These are phyloP conservation scores for Trichacis sp. DNA, from an alignment of 2,888 invertebrate species.

Conservation along the genomic window DNA sequence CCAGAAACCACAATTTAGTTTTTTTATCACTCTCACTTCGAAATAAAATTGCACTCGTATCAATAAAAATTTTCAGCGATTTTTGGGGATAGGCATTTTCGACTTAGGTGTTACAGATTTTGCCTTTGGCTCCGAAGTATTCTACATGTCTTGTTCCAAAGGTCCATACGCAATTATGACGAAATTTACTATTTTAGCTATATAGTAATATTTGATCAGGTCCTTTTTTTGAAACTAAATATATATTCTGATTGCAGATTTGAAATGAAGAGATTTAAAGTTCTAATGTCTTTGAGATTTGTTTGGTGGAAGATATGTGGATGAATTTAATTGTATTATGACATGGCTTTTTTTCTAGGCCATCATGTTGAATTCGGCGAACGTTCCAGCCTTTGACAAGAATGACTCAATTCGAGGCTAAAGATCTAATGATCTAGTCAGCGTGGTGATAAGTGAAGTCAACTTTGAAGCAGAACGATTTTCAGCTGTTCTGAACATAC, in stretches of 20 bases:
- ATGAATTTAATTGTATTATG: neutral
- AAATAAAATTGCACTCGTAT: too few relatives aligned
- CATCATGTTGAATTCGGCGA: constrained; percentile 68
- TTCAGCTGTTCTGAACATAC: constrained; percentile 87
- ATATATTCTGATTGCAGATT: neutral
- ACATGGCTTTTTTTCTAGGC: constrained; percentile 50
- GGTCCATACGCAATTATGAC: too few relatives aligned
- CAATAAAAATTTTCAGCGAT: too few relatives aligned
- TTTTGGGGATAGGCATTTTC: too few relatives aligned
- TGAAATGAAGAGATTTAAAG: neutral
- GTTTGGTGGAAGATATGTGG: neutral
- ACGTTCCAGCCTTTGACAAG: constrained; percentile 85
- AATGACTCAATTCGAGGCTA: constrained; percentile 82
- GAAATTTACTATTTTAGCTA: too few relatives aligned
- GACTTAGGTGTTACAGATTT: too few relatives aligned
- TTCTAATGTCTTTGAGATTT: neutral
- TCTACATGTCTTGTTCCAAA: too few relatives aligned
- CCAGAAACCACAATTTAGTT: too few relatives aligned
- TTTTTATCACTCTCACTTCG: too few relatives aligned
- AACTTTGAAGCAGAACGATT: constrained; percentile 89
- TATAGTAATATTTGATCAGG: too few relatives aligned
- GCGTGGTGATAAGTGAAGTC: constrained; percentile 89
- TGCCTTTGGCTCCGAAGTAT: too few relatives aligned
- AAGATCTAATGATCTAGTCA: constrained; percentile 85
- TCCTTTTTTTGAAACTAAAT: too few relatives aligned